phyloP scores from a whole-genome alignment of 2,797 vertebrate species.

The Myiotriccus ornatus region DNA sequence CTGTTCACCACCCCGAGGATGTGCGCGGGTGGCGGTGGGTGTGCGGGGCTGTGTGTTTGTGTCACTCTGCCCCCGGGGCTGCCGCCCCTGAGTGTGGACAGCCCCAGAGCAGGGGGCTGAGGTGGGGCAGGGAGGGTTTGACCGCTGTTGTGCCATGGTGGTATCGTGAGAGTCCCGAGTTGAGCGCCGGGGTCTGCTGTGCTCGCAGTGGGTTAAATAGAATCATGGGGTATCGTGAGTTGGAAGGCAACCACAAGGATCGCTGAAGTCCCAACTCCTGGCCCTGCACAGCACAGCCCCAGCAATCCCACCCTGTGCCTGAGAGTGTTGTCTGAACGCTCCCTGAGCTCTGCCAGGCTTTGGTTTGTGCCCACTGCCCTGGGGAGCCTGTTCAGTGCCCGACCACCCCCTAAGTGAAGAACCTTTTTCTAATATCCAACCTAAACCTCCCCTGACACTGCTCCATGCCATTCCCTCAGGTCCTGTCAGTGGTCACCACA shows the following conservation, averaged over 20 bases:
- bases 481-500: neutral
- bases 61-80: neutral
- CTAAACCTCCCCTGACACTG: neutral
- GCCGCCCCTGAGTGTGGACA: accelerated
- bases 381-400: neutral
- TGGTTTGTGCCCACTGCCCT: neutral
- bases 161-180: accelerated
- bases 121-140: too few species aligned
- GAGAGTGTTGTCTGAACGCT: neutral
- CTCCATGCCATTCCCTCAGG: neutral
- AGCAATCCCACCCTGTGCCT: neutral
- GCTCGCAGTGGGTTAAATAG: accelerated
- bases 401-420: neutral
- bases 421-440: neutral
- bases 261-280: accelerated
- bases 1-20: neutral
- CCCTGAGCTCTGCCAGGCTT: neutral
- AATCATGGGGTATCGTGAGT: neutral
- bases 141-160: accelerated
- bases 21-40: too few species aligned
- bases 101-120: neutral
- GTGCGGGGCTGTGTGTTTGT: neutral
- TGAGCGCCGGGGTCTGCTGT: neutral
- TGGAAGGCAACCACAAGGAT: neutral
- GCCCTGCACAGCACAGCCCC: too few species aligned